Evolutionary conservation across 2,113 vertebrate genomes (phyloP).

Genomic region (Alligator mississippiensis): DNA sequence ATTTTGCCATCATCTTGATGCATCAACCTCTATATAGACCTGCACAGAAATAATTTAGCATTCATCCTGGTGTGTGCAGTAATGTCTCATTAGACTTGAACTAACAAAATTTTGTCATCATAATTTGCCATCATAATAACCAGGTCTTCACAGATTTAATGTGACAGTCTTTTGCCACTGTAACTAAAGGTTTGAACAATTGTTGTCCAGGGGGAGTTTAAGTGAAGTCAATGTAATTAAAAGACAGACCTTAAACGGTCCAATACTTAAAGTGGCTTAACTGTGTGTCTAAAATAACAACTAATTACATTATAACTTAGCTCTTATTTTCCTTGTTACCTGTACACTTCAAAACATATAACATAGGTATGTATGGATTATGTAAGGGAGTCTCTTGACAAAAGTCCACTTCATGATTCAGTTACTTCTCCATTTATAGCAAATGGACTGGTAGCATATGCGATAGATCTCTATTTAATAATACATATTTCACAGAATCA

Average conservation of each 20-base stretch:
- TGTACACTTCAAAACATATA: not conserved
- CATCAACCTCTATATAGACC: slow-evolving; percentile 56
- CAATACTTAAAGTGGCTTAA: slow-evolving; percentile 12
- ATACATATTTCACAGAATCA: not conserved
- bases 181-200: slow-evolving; percentile 47
- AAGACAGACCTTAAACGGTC: slow-evolving; percentile 27
- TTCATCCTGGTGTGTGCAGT: slow-evolving; percentile 56
- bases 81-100: slow-evolving; percentile 74
- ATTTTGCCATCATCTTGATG: slow-evolving; percentile 64
- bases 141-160: slow-evolving; percentile 61
- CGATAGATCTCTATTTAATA: not conserved
- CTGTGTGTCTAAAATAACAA: slow-evolving; percentile 29
- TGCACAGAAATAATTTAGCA: slow-evolving; percentile 50
- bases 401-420: not conserved
- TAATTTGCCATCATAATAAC: slow-evolving; percentile 71
- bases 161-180: slow-evolving; percentile 55
- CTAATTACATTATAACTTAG: not conserved
- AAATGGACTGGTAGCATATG: not conserved
- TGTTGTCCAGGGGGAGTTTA: slow-evolving; percentile 33
- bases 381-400: too few species aligned
- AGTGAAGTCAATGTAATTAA: slow-evolving; percentile 61
- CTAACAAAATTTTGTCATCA: slow-evolving; percentile 72
- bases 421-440: not conserved
- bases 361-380: not conserved
- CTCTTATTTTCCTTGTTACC: not conserved